Evolutionary conservation across 1,140 invertebrate genomes (phyloP).

Genomic region (Diorhabda elongata): DNA sequence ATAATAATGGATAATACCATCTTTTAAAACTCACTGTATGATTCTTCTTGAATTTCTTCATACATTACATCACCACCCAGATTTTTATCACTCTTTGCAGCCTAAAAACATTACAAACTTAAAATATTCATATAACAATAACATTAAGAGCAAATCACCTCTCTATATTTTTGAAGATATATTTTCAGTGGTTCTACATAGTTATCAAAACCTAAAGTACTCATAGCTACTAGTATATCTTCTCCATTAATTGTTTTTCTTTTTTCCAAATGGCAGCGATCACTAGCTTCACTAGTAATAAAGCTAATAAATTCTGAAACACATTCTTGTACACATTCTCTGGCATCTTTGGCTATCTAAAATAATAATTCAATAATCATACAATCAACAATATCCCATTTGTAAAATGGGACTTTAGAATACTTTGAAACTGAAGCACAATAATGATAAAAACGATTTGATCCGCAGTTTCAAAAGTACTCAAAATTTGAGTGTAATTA

Average conservation of each 20-base stretch:
- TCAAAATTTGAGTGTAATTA: no score
- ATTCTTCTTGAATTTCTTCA: constrained; percentile 42
- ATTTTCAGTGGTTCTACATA: constrained; percentile 96
- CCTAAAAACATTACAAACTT: constrained; percentile 31
- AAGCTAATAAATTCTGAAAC: constrained; percentile 99
- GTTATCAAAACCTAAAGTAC: constrained; percentile 95
- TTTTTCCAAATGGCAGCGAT: constrained; percentile 95
- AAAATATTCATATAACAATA: background rate
- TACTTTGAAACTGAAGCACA: background rate
- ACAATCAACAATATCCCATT: no score
- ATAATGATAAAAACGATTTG: constrained; percentile 12
- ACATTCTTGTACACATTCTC: constrained; percentile 99
- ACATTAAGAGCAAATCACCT: constrained; percentile 50
- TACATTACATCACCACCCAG: constrained; percentile 37
- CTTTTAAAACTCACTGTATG: constrained; percentile 38
- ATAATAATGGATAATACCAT: no score
- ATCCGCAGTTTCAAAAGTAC: background rate
- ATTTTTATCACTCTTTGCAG: constrained; percentile 45
- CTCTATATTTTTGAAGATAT: constrained; percentile 95
- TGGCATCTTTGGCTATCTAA: constrained; percentile 96
- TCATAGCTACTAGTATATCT: constrained; percentile 96
- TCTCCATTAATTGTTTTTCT: constrained; percentile 99
- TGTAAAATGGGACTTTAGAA: background rate
- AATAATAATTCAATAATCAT: constrained; percentile 33
- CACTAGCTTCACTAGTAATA: constrained; percentile 97